phyloP scores from a whole-genome alignment of 2,888 invertebrate species.

The Limulus polyphemus region DNA sequence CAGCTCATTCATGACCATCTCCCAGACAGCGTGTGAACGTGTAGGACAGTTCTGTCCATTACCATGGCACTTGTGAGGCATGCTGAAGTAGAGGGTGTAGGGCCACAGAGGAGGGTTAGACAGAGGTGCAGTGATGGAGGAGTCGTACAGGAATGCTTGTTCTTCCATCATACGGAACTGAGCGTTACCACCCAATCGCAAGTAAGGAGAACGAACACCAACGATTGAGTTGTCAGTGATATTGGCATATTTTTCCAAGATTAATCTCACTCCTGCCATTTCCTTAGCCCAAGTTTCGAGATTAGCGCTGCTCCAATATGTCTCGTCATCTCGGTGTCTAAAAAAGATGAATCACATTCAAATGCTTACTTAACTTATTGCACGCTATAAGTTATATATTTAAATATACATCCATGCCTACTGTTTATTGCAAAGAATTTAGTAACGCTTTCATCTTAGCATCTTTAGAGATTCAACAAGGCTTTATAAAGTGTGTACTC shows the following conservation, averaged over 20 bases:
- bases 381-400: no score
- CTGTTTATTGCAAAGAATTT: no score
- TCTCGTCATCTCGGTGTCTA: conserved; percentile 67
- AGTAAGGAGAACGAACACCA: conserved; percentile 73
- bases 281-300: conserved; percentile 89
- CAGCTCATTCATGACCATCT: conserved; percentile 90
- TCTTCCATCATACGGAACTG: conserved; percentile 96
- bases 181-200: conserved; percentile 81
- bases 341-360: neutral
- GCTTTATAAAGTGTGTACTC: no score
- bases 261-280: conserved; percentile 80
- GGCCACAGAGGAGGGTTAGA: conserved; percentile 90
- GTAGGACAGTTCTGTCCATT: conserved; percentile 82
- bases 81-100: conserved; percentile 88
- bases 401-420: no score
- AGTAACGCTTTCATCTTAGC: no score
- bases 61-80: conserved; percentile 61
- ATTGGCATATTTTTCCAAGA: conserved; percentile 62
- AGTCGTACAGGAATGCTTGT: conserved; percentile 87
- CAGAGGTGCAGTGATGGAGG: conserved; percentile 80
- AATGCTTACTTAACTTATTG: no score
- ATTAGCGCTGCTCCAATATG: conserved; percentile 73
- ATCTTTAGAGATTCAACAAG: no score
- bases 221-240: conserved; percentile 83
- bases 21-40: conserved; percentile 79